Conservation (phyloP, 1,140 invertebrate genomes). For the Pectinophora gossypiella region DNA sequence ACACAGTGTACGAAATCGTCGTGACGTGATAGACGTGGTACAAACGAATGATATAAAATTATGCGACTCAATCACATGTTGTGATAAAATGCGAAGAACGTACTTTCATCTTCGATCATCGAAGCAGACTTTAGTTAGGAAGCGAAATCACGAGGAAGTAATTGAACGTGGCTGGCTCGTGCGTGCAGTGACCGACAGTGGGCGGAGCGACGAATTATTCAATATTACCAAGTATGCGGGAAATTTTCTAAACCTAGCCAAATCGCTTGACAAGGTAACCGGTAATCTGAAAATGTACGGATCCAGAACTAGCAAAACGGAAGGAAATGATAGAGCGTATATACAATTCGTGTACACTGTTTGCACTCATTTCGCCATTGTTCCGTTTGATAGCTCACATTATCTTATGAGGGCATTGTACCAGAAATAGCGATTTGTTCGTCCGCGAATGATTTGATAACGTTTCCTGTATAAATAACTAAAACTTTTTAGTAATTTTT, state of each 20-base stretch:
- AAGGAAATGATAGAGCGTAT: too few relatives aligned
- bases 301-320: too few relatives aligned
- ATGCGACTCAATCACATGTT: neutral
- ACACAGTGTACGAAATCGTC: too few relatives aligned
- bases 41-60: neutral
- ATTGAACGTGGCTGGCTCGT: constrained; percentile 14
- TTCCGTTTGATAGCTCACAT: constrained; percentile 12
- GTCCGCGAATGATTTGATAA: constrained; percentile 36
- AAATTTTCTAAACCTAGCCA: neutral
- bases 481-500: too few relatives aligned
- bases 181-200: constrained; percentile 11
- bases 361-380: neutral
- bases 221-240: neutral
- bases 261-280: too few relatives aligned
- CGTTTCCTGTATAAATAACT: too few relatives aligned
- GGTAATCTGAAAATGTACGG: too few relatives aligned
- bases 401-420: constrained; percentile 42
- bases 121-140: constrained; percentile 14
- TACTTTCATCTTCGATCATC: constrained; percentile 26
- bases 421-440: constrained; percentile 28
- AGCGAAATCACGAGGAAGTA: constrained; percentile 31
- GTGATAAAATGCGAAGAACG: neutral
- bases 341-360: too few relatives aligned
- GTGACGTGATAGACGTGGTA: too few relatives aligned
- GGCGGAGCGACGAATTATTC: neutral